These are phyloP conservation scores for Thyatira batis DNA, from an alignment of 2,888 invertebrate genomes.

Conservation along the genomic window DNA sequence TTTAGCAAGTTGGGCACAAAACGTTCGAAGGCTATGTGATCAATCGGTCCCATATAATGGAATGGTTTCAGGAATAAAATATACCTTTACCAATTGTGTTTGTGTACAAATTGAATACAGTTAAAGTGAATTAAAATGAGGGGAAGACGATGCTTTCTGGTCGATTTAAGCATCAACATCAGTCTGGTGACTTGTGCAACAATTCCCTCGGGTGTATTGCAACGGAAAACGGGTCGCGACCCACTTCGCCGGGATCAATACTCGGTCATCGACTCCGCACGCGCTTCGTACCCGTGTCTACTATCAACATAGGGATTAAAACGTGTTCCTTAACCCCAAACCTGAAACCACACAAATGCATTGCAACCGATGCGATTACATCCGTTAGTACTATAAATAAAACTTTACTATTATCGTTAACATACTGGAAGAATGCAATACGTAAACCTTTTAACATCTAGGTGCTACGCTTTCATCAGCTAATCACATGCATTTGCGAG, in stretches of 20 bases:
- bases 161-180: constrained; percentile 18
- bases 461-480: background rate
- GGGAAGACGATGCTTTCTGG: constrained; percentile 11
- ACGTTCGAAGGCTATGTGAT: constrained; percentile 47
- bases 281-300: constrained; percentile 52
- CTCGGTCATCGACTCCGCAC: constrained; percentile 78
- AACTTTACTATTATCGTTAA: background rate
- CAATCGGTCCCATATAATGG: constrained; percentile 4
- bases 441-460: background rate
- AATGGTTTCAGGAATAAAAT: background rate
- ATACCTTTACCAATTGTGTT: too few relatives aligned
- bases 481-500: background rate
- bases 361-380: background rate
- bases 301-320: constrained; percentile 23
- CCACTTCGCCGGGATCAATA: constrained; percentile 78
- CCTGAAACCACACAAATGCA: background rate
- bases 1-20: constrained; percentile 48
- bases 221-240: constrained; percentile 77
- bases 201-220: constrained; percentile 60
- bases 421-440: background rate
- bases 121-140: background rate
- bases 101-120: too few relatives aligned
- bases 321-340: background rate
- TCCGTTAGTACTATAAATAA: constrained; percentile 4
- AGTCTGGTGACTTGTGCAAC: constrained; percentile 53